phyloP scores from a whole-genome alignment of 23 tunicate genomes.

The Ciona savignyi region DNA sequence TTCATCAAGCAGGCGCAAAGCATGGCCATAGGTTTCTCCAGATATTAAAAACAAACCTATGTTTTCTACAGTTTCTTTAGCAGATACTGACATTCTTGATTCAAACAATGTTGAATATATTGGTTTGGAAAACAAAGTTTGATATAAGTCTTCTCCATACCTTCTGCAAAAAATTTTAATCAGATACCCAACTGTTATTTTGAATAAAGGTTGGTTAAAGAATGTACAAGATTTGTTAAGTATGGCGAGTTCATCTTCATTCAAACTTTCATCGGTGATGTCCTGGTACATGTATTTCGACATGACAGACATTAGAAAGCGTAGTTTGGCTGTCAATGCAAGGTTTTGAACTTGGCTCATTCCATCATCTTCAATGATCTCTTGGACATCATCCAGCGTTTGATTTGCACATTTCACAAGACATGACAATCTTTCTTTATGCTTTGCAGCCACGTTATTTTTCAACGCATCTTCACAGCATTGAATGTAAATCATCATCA shows the following conservation, averaged over 20 bases:
- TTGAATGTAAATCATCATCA: constrained; percentile 26
- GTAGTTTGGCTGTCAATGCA: constrained; percentile 16
- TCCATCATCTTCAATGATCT: not conserved
- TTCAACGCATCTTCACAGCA: constrained; percentile 22
- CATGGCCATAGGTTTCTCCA: constrained; percentile 20
- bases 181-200: constrained; percentile 8
- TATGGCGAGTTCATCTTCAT: not conserved
- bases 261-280: not conserved
- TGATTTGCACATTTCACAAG: not conserved
- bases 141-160: constrained; percentile 13
- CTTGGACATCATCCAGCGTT: not conserved
- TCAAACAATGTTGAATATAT: not conserved
- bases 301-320: not conserved
- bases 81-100: not conserved
- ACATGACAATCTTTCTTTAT: too few species aligned
- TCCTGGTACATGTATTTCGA: not conserved
- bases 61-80: constrained; percentile 1
- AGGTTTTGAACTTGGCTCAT: constrained; percentile 16
- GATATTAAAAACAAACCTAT: constrained; percentile 8
- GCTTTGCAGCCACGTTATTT: not conserved
- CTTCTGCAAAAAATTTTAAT: constrained; percentile 27
- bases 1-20: constrained; percentile 5
- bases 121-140: not conserved
- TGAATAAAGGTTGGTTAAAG: not conserved
- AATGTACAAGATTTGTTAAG: constrained; percentile 1